phyloP scores from a whole-genome alignment of 2,797 vertebrate genomes.

The Moxostoma hubbsi region DNA sequence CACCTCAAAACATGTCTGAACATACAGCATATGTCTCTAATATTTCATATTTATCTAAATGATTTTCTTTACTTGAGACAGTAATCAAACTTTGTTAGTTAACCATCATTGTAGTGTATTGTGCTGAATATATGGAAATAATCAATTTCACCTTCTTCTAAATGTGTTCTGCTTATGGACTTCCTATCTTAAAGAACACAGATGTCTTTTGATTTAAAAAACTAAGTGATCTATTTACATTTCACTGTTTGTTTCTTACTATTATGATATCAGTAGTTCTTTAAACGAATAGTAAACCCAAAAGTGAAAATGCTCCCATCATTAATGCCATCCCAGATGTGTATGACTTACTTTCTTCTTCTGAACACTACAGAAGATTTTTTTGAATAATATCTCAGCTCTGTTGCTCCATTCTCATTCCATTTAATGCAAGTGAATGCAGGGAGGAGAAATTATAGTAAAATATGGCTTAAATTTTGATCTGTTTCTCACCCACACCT shows the following conservation, averaged over 20 bases:
- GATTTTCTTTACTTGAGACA: constrained; percentile 49
- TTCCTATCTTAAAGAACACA: constrained; percentile 33
- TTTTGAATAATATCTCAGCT: too few species aligned
- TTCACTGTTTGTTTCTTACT: constrained; percentile 25
- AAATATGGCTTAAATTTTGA: too few species aligned
- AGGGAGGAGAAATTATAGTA: too few species aligned
- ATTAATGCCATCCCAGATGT: too few species aligned
- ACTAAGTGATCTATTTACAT: not conserved
- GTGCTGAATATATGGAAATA: constrained; percentile 68
- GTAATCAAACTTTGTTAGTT: constrained; percentile 55
- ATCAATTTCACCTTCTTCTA: constrained; percentile 44
- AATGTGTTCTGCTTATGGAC: constrained; percentile 30
- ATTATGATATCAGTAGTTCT: not conserved
- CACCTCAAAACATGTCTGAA: constrained; percentile 49
- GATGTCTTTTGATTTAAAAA: constrained; percentile 20
- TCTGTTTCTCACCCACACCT: too few species aligned
- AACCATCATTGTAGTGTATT: constrained; percentile 63
- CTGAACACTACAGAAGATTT: too few species aligned
- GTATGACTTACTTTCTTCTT: too few species aligned
- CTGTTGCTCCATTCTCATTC: too few species aligned
- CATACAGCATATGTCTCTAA: constrained; percentile 50
- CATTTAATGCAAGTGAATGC: too few species aligned
- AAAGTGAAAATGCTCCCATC: too few species aligned
- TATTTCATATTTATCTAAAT: constrained; percentile 59
- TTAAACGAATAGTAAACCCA: not conserved